Conservation (phyloP, 2,113 vertebrate genomes). For the Ploceus nigricollis region DNA sequence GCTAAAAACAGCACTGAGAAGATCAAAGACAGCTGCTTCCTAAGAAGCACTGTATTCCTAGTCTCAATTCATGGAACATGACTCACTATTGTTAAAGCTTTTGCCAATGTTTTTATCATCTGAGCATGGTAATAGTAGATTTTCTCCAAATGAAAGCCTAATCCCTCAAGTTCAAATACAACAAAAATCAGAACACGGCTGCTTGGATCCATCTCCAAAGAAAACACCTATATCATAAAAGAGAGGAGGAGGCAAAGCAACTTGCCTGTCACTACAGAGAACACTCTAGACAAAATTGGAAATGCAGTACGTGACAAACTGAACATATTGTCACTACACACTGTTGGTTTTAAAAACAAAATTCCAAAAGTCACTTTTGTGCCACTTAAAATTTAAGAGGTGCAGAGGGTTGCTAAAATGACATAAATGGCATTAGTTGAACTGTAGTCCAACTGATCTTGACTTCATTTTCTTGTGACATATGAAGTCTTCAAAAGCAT, state of each 20-base stretch:
- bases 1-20: conserved; percentile 10
- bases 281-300: neutral
- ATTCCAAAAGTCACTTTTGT: neutral
- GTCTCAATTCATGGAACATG: conserved; percentile 29
- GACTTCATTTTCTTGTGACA: neutral
- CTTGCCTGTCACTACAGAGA: neutral
- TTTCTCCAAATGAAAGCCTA: conserved; percentile 33
- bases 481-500: neutral
- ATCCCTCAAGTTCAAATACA: conserved; percentile 22
- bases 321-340: neutral
- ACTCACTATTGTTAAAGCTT: conserved; percentile 45
- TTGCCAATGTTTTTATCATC: conserved; percentile 49
- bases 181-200: neutral
- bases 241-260: neutral
- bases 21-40: conserved; percentile 52
- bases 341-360: neutral
- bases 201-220: conserved; percentile 57
- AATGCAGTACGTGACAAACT: conserved; percentile 8
- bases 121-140: neutral
- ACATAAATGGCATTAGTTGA: neutral
- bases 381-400: neutral
- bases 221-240: conserved; percentile 21
- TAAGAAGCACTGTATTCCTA: conserved; percentile 3
- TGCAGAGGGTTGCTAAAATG: neutral
- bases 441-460: neutral